These are phyloP conservation scores for Sussaba pulchella DNA, from an alignment of 2,888 invertebrate species.

Conservation along the genomic window DNA sequence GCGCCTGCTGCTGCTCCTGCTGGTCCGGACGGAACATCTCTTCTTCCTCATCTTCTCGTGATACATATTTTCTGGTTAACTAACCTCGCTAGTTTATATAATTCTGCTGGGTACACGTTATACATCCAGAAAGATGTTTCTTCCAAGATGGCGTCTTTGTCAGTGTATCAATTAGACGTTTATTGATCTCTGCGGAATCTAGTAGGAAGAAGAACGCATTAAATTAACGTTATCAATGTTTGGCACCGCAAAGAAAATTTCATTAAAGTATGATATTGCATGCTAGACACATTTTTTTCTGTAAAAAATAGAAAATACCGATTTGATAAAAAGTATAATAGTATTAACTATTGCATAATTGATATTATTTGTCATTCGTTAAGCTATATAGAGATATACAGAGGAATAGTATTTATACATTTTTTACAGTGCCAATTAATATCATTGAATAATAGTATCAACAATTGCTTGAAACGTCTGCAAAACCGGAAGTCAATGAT, in stretches of 20 bases:
- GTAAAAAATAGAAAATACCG: no score
- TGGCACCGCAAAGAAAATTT: neutral
- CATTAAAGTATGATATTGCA: neutral
- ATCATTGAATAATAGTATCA: no score
- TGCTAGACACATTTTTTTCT: neutral
- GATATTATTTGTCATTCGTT: neutral
- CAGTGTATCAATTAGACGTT: neutral
- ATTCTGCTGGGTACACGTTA: slow-evolving; percentile 10
- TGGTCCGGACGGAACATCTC: slow-evolving; percentile 7
- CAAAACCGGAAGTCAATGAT: neutral
- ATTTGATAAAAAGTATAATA: no score
- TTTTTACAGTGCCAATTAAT: no score
- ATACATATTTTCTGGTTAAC: slow-evolving; percentile 7
- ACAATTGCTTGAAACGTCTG: no score
- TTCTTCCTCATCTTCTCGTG: neutral
- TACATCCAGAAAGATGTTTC: neutral
- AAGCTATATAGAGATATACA: no score
- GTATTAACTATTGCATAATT: no score
- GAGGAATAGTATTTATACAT: no score
- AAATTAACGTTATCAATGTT: no score
- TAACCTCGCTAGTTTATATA: neutral
- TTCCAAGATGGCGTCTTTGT: neutral
- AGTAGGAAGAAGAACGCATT: neutral
- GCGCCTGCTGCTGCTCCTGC: neutral
- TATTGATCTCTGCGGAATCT: neutral